Evolutionary conservation across 2,113 vertebrate genomes (phyloP).

Genomic region (Oreotrochilus melanogaster): DNA sequence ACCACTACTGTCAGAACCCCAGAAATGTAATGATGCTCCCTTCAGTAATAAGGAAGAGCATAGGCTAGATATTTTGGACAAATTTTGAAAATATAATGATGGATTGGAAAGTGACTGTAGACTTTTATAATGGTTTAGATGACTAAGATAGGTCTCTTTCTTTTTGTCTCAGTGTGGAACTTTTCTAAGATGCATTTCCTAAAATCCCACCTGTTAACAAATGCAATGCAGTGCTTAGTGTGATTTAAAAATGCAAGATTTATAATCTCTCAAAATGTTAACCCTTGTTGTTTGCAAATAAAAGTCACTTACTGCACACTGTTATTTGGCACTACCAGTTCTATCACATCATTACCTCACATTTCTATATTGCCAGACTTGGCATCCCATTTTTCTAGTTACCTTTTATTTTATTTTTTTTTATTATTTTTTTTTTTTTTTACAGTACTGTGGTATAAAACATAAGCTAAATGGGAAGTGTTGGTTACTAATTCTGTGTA

Average conservation of each 20-base stretch:
- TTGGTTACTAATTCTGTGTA: neutral
- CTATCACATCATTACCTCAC: neutral
- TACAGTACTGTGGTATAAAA: neutral
- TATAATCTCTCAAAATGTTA: neutral
- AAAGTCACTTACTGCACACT: accelerated
- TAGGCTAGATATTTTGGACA: neutral
- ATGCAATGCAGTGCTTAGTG: neutral
- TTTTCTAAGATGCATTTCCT: neutral
- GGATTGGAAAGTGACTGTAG: neutral
- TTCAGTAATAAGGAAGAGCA: accelerated
- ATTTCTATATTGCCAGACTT: neutral
- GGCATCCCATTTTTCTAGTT: neutral
- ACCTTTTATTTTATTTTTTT: neutral
- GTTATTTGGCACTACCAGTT: neutral
- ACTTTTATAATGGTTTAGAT: neutral
- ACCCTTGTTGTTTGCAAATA: neutral
- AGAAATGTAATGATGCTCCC: neutral
- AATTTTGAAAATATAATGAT: neutral
- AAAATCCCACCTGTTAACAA: neutral
- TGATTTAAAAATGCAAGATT: neutral
- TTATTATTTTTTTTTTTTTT: neutral
- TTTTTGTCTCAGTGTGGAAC: neutral
- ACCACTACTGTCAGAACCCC: neutral
- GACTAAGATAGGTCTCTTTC: neutral
- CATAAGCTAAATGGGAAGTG: neutral